Conservation (phyloP, 2,113 vertebrate genomes). For the Entelurus aequoreus region DNA sequence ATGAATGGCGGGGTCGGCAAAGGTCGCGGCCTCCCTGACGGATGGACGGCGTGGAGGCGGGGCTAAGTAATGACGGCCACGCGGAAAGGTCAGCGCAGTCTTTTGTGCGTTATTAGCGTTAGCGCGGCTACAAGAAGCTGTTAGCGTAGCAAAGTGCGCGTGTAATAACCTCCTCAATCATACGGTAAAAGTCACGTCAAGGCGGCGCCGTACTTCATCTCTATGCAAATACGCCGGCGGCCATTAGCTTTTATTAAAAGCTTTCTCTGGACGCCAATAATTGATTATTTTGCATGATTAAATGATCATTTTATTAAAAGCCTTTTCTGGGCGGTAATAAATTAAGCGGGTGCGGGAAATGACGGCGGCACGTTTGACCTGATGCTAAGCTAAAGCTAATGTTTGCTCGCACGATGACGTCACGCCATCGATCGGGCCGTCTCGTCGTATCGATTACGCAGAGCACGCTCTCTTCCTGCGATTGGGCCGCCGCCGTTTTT, state of each 20-base stretch:
- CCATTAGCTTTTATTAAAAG: constrained; percentile 94
- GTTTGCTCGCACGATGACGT: too few species aligned
- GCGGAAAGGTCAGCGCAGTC: constrained; percentile 53
- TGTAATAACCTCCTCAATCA: constrained; percentile 92
- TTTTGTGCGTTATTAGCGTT: constrained; percentile 74
- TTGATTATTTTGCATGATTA: too few species aligned
- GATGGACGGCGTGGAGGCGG: constrained; percentile 11
- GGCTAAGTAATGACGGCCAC: constrained; percentile 54
- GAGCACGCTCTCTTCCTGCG: too few species aligned
- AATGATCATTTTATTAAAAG: too few species aligned
- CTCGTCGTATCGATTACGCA: too few species aligned
- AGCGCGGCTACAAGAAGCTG: constrained; percentile 74
- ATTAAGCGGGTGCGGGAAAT: too few species aligned
- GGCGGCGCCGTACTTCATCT: constrained; percentile 83
- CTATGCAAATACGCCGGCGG: constrained; percentile 90
- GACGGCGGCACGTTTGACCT: too few species aligned
- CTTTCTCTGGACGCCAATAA: constrained; percentile 67
- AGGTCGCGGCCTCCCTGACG: constrained; percentile 39
- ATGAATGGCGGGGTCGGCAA: constrained; percentile 46
- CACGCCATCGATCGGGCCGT: too few species aligned
- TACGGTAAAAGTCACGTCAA: constrained; percentile 95
- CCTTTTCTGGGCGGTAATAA: too few species aligned
- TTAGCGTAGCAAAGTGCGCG: constrained; percentile 76
- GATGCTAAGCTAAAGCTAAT: too few species aligned
- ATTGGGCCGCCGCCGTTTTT: too few species aligned